Conservation (phyloP, 1,140 invertebrate genomes). For the Hypsibius dujardini region DNA sequence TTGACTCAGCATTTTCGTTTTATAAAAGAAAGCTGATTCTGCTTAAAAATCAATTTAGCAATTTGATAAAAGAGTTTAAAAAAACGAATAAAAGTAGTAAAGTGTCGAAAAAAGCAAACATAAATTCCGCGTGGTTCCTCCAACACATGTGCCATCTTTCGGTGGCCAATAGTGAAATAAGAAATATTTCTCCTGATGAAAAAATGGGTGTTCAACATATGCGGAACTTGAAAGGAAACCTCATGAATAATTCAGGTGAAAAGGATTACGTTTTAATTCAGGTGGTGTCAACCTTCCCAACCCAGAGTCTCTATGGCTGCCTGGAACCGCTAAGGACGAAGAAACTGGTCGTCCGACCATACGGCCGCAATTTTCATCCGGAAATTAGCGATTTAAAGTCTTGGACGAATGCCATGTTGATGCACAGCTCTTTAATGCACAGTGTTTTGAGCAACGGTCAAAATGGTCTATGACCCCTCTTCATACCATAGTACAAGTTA, state of each 20-base stretch:
- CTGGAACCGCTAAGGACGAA: not conserved
- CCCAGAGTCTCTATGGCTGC: constrained; percentile 11
- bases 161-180: not conserved
- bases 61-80: not conserved
- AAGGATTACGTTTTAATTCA: not conserved
- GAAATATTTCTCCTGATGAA: not conserved
- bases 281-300: constrained; percentile 7
- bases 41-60: not conserved
- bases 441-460: no score
- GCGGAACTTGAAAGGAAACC: not conserved
- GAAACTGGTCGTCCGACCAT: not conserved
- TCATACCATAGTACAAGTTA: no score
- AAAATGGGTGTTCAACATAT: not conserved
- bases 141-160: not conserved
- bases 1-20: not conserved
- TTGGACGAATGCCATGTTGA: no score
- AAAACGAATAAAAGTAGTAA: no score
- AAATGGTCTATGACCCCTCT: no score
- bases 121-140: not conserved
- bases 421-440: no score
- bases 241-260: not conserved
- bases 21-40: not conserved
- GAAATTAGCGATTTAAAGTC: not conserved
- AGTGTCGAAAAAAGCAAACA: no score
- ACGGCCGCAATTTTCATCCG: not conserved